A percentile compares a stretch with the other conserved stretches of the same genome.
Conservation (phyloP, 2,113 vertebrate genomes). For the Osmerus mordax region DNA sequence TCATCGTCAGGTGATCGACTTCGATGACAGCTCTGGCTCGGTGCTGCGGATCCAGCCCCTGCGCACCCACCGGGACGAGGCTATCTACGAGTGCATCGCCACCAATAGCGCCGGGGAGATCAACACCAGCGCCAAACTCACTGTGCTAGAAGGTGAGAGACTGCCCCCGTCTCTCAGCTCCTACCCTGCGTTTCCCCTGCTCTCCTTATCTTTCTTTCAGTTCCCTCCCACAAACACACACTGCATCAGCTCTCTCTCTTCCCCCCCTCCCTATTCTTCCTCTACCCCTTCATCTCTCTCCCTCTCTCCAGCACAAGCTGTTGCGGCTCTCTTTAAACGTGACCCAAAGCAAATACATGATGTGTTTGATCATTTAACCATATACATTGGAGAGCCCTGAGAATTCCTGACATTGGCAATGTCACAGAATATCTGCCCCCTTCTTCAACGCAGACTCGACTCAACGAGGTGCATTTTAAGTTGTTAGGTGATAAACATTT, state of each 20-base stretch:
- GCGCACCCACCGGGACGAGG: conserved; percentile 92
- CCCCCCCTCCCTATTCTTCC: neutral
- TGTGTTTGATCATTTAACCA: conserved; percentile 43
- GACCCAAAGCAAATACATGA: conserved; percentile 30
- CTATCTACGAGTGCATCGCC: conserved; percentile 96
- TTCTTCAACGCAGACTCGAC: conserved; percentile 30
- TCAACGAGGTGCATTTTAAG: conserved; percentile 7
- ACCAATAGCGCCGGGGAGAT: conserved; percentile 91
- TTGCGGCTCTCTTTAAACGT: conserved; percentile 13
- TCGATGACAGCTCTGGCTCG: conserved; percentile 96
- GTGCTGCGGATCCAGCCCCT: conserved; percentile 97
- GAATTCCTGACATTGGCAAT: conserved; percentile 33
- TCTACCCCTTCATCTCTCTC: neutral
- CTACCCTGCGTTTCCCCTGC: neutral
- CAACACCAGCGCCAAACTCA: conserved; percentile 96
- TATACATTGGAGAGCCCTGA: conserved; percentile 34
- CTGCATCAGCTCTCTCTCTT: neutral
- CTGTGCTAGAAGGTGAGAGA: conserved; percentile 92
- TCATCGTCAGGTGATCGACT: conserved; percentile 87
- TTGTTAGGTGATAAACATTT: conserved; percentile 5
- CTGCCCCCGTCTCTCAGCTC: neutral
- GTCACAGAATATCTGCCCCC: conserved; percentile 21
- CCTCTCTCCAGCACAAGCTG: neutral
- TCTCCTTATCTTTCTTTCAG: neutral
- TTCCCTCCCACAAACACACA: neutral